These are phyloP conservation scores for Poecilia velifera DNA, from an alignment of 2,797 vertebrate genomes.

Conservation along the genomic window DNA sequence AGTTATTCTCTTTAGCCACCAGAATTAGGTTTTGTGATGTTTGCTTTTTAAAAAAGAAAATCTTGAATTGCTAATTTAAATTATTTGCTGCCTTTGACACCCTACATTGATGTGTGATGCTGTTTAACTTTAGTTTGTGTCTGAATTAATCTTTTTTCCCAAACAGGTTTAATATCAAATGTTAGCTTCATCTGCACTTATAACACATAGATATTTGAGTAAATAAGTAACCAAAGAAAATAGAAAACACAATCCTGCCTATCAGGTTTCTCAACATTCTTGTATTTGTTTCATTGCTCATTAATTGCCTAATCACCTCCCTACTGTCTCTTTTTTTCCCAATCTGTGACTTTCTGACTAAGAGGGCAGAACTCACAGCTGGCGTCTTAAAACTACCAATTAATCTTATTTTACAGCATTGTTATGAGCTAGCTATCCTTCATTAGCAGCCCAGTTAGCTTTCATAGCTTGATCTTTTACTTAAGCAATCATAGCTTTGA, in stretches of 20 bases:
- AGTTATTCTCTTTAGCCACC: neutral
- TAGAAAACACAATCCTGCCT: conserved; percentile 5
- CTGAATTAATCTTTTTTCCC: neutral
- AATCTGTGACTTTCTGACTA: conserved; percentile 74
- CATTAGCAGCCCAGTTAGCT: conserved; percentile 22
- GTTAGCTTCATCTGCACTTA: conserved; percentile 7
- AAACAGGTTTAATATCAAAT: neutral
- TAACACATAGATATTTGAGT: conserved; percentile 16
- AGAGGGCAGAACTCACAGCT: conserved; percentile 77
- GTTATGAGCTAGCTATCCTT: neutral
- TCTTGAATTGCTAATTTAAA: neutral
- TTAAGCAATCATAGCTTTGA: neutral
- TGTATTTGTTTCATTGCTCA: conserved; percentile 75
- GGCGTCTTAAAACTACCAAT: conserved; percentile 75
- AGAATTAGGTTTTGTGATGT: neutral
- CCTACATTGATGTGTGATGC: neutral
- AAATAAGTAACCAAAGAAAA: conserved; percentile 6
- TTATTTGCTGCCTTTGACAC: neutral
- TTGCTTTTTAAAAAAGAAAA: neutral
- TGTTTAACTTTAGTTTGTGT: neutral
- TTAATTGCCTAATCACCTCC: conserved; percentile 80
- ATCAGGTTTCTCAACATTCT: conserved; percentile 26
- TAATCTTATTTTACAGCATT: conserved; percentile 66
- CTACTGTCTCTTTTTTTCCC: conserved; percentile 71
- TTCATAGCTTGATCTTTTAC: conserved; percentile 25